phyloP scores from a whole-genome alignment of 2,797 vertebrate genomes.

The Urophycis tenuis region DNA sequence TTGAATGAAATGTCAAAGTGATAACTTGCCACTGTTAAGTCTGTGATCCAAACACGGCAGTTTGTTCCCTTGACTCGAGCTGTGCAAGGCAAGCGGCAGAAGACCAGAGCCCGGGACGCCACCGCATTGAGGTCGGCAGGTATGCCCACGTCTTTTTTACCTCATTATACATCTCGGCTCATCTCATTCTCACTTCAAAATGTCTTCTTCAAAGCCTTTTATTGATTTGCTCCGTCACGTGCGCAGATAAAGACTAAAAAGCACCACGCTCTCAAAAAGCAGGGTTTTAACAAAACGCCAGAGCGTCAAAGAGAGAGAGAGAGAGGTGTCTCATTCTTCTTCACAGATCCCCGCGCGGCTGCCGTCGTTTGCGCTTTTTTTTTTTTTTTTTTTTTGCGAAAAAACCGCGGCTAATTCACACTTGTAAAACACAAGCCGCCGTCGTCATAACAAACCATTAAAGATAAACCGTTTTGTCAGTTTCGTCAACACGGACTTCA shows the following conservation, averaged over 20 bases:
- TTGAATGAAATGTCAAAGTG: background rate
- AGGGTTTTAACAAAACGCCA: background rate
- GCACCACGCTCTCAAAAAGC: background rate
- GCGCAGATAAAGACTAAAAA: too few species aligned
- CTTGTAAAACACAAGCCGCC: conserved; percentile 7
- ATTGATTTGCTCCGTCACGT: too few species aligned
- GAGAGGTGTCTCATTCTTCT: background rate
- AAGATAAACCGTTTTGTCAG: conserved; percentile 6
- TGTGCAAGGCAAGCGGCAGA: conserved; percentile 82
- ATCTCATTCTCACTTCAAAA: too few species aligned
- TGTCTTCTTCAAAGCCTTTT: background rate
- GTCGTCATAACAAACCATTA: conserved; percentile 10
- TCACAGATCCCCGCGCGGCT: too few species aligned
- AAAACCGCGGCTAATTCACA: conserved; percentile 1
- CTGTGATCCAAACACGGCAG: background rate
- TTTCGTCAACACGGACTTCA: conserved; percentile 32
- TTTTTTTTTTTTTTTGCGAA: too few species aligned
- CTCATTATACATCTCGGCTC: too few species aligned
- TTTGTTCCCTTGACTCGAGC: background rate
- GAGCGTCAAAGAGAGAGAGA: background rate
- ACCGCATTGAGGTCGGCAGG: too few species aligned
- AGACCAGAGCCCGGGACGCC: conserved; percentile 70
- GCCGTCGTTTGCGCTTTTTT: background rate
- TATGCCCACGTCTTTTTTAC: too few species aligned
- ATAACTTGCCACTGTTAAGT: background rate